Conservation (phyloP, 2,797 vertebrate species). For the Hypotaenidia okinawae region DNA sequence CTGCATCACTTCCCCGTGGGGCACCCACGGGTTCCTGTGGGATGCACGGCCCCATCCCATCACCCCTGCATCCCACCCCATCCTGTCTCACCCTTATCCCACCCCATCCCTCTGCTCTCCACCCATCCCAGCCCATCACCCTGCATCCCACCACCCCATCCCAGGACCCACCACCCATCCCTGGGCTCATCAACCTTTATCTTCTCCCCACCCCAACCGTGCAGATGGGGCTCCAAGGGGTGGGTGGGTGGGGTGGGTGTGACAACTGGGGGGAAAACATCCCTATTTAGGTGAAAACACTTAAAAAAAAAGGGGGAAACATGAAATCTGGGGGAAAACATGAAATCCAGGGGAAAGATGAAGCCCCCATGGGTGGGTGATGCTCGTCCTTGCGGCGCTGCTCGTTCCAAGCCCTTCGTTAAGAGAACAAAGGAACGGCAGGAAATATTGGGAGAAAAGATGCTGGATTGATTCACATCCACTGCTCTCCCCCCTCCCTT, state of each 20-base stretch:
- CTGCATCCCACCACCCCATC: no score
- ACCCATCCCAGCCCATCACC: neutral
- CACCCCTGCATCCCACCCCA: neutral
- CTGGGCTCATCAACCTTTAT: neutral
- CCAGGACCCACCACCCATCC: neutral
- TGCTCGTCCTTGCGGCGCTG: neutral
- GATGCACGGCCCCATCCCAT: neutral
- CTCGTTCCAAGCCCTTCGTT: neutral
- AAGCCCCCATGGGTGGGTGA: neutral
- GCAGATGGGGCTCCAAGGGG: no score
- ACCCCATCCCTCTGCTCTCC: no score
- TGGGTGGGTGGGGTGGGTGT: no score
- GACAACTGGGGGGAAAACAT: neutral
- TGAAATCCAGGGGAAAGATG: accelerated
- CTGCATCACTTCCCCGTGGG: neutral
- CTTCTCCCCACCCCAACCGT: neutral
- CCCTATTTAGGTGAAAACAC: neutral
- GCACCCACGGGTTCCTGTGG: neutral
- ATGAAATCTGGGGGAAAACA: no score
- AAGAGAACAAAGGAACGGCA: neutral
- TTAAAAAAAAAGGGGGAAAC: neutral
- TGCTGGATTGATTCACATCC: neutral
- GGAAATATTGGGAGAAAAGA: neutral
- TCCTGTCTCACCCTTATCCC: no score
- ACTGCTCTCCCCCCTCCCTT: no score